Conservation (phyloP, 1,140 invertebrate species). For the Drosophila navojoa region DNA sequence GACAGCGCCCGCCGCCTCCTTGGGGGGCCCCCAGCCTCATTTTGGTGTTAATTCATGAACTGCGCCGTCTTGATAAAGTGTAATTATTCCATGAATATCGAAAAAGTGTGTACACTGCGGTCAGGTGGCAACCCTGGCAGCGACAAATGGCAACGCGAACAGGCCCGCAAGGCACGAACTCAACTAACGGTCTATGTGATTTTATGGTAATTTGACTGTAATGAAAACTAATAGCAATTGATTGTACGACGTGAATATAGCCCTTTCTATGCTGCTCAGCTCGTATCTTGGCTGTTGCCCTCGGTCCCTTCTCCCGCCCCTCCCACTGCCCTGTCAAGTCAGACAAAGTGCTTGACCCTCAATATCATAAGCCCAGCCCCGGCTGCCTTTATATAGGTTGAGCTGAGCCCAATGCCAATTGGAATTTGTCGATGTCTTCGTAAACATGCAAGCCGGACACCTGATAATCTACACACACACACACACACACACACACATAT, state of each 20-base stretch:
- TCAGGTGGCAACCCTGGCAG: constrained; percentile 20
- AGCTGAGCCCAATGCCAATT: constrained; percentile 22
- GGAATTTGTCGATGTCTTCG: constrained; percentile 60
- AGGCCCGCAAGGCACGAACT: constrained; percentile 37
- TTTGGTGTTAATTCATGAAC: constrained; percentile 70
- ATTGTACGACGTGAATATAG: constrained; percentile 75
- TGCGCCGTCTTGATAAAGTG: constrained; percentile 71
- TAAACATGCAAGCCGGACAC: constrained; percentile 62
- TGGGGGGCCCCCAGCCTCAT: not conserved
- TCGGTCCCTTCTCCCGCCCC: too few relatives aligned
- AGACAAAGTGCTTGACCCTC: constrained; percentile 32
- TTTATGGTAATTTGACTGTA: constrained; percentile 79
- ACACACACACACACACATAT: constrained; percentile 10
- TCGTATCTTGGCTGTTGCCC: constrained; percentile 6
- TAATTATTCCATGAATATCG: constrained; percentile 82
- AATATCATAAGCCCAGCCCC: constrained; percentile 25
- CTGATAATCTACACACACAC: constrained; percentile 53
- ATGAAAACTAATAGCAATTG: constrained; percentile 82
- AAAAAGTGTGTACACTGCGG: constrained; percentile 63
- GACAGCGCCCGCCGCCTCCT: not conserved
- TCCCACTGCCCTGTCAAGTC: not conserved
- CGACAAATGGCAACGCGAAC: constrained; percentile 35
- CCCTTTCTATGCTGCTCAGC: constrained; percentile 24
- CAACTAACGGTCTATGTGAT: constrained; percentile 62
- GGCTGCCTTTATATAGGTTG: constrained; percentile 1